phyloP scores from a whole-genome alignment of 53 echinoderm and acorn worm species.

The Paracentrotus lividus region DNA sequence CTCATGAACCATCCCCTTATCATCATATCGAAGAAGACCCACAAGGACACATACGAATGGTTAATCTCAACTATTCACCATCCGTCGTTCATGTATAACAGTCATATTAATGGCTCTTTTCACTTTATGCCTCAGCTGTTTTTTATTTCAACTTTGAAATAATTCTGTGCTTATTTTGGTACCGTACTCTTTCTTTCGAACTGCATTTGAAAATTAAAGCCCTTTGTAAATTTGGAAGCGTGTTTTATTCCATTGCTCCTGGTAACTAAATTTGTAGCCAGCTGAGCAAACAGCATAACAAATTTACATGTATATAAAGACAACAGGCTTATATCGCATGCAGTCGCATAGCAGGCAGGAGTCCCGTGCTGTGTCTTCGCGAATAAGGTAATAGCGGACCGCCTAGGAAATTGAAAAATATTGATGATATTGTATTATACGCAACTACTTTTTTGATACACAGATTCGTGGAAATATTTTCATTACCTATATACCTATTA shows the following conservation, averaged over 20 bases:
- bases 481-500: constrained; percentile 58
- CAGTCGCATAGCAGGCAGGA: not conserved
- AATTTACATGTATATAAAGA: not conserved
- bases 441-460: constrained; percentile 71
- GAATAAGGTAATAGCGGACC: not conserved
- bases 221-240: not conserved
- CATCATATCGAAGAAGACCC: constrained; percentile 63
- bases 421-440: constrained; percentile 57
- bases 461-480: constrained; percentile 64
- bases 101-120: not conserved
- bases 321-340: not conserved
- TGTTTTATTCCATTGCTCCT: not conserved
- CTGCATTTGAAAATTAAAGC: not conserved
- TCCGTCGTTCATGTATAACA: constrained; percentile 63
- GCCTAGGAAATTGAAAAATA: not conserved
- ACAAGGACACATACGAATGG: constrained; percentile 69
- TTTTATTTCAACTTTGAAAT: not conserved
- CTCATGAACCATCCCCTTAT: constrained; percentile 30
- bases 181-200: constrained; percentile 9
- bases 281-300: not conserved
- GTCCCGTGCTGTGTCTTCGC: not conserved
- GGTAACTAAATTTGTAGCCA: not conserved
- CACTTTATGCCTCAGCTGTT: constrained; percentile 37
- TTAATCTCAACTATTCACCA: constrained; percentile 66
- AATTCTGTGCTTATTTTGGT: constrained; percentile 29